These are phyloP conservation scores for Catharus fuscescens DNA, from an alignment of 2,113 vertebrate species.

Conservation along the genomic window DNA sequence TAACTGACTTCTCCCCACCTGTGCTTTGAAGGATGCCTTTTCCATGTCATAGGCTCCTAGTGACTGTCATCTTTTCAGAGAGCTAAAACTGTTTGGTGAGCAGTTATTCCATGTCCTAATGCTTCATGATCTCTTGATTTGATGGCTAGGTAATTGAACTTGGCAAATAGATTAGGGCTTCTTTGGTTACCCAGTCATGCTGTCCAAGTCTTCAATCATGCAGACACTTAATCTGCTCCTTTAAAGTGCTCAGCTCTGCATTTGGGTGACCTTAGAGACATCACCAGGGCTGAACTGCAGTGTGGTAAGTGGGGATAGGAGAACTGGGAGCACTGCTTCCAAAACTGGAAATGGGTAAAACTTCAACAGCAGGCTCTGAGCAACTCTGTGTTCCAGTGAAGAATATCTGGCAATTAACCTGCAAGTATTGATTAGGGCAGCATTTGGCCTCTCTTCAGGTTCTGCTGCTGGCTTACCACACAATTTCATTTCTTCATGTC, in stretches of 20 bases:
- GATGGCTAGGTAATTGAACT: conserved; percentile 59
- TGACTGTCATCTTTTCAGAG: neutral
- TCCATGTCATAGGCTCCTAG: neutral
- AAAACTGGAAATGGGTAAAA: neutral
- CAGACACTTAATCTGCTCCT: conserved; percentile 39
- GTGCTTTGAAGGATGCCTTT: neutral
- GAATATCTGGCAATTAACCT: neutral
- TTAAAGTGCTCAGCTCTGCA: neutral
- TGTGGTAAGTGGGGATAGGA: accelerated
- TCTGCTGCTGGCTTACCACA: neutral
- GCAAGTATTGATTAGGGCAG: neutral
- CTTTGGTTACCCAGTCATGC: conserved; percentile 7
- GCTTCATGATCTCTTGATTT: conserved; percentile 31
- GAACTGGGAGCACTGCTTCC: neutral
- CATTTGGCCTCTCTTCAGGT: neutral
- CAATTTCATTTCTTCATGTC: neutral
- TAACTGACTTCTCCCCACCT: neutral
- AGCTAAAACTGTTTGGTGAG: neutral
- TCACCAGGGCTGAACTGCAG: neutral
- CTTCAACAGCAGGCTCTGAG: neutral
- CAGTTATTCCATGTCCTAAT: neutral
- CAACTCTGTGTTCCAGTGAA: neutral
- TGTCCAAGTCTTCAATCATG: conserved; percentile 32
- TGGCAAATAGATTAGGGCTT: conserved; percentile 38
- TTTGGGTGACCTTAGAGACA: conserved; percentile 18